Base-by-base conservation (phyloP, 1,140 invertebrate species). In the Aphidius ervi region DNA sequence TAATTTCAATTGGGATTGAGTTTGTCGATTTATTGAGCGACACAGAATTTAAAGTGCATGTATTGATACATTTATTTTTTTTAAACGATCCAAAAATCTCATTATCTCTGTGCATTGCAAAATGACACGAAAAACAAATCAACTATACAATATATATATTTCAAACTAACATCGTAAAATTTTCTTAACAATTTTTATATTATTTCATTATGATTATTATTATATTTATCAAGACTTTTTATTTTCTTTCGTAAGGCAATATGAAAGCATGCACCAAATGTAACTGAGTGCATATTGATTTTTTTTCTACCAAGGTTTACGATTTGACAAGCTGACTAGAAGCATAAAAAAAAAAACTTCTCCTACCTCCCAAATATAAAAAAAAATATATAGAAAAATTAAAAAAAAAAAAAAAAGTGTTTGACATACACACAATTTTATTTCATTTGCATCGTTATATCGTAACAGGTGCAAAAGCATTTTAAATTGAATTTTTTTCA, bases 21-120 rank as follows among this genome's bases (percentile, higher is more conserved):
- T 46, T 46, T 45, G 59, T 10, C 45, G 59, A 61, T 61, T 47
- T 61, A 61, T 61, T 55, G 53, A 45, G 53, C 58, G 42, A 55
- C 53, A 40, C 16, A 16, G 16, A 56, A 56, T 39, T 39, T 23
- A 53, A 39, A 39, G 8, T 9, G 20, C 31, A 31, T 39, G 31
- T 53, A 53, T 16, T 53, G 7, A 31, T 41, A 42, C 40, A 55
- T 55, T 41, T 39, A 10, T 2, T 40, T 39, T 55, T 55, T 42
- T 42, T 8, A 49, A 23, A 49, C 47, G 2, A 20, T 6, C 16
- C 4, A 2, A 31, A 31, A 31, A 31, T 31, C 23, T 31, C 23
- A 31, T 31, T 31, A 31, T 31, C 23, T 2, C 47, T n/a, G 6
- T 5, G n/a, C 4, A 49, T 20, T 46, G n/a, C n/a, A 46, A 31